Conservation (phyloP, 2,113 vertebrate genomes). For the Dicrurus megarhynchus region DNA sequence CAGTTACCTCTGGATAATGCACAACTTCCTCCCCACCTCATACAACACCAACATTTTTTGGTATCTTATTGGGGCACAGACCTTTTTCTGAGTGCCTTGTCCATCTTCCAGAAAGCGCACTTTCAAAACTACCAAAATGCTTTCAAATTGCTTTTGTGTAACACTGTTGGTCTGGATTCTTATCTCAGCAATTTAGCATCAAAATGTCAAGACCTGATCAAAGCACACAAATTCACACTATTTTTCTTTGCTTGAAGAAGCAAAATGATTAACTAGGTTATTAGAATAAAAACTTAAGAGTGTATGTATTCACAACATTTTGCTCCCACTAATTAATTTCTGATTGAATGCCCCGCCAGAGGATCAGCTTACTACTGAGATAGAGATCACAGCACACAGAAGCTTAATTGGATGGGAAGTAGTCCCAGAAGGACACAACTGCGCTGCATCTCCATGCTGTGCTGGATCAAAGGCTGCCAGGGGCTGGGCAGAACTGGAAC, state of each 20-base stretch:
- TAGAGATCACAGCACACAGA: background rate
- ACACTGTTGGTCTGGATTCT: background rate
- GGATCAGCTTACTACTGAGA: background rate
- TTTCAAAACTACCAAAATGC: background rate
- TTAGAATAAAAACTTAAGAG: conserved; percentile 21
- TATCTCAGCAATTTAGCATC: background rate
- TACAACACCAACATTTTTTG: background rate
- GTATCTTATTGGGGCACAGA: background rate
- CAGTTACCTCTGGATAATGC: background rate
- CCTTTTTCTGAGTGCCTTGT: background rate
- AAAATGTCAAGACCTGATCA: conserved; percentile 1
- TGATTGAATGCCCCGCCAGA: background rate
- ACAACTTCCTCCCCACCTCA: background rate
- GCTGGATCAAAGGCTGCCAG: background rate
- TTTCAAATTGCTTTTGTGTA: background rate
- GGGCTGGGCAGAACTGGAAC: background rate
- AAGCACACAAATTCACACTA: background rate
- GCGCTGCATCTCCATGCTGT: background rate
- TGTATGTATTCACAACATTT: background rate
- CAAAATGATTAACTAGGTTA: background rate
- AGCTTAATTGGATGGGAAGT: background rate
- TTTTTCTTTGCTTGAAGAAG: background rate
- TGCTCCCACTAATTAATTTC: conserved; percentile 20
- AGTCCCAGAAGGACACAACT: background rate
- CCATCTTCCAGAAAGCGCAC: background rate